phyloP scores from a whole-genome alignment of 2,888 invertebrate genomes.

The Acanthopleura granulata region DNA sequence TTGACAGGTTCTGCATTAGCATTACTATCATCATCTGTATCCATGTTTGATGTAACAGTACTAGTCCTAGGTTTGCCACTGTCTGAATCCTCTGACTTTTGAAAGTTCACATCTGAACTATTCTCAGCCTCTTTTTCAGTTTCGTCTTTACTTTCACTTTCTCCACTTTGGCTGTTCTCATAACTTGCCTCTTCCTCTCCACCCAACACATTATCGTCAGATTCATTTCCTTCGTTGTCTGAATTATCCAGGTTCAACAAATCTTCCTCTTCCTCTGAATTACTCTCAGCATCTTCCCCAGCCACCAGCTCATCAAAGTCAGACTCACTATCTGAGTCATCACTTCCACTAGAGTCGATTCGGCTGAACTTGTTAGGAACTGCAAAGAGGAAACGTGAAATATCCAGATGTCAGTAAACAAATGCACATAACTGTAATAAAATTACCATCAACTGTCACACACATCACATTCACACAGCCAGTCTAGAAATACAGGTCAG shows the following conservation, averaged over 20 bases:
- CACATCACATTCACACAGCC: too few species aligned
- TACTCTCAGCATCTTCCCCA: background rate
- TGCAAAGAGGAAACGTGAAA: constrained; percentile 28
- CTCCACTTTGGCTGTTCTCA: background rate
- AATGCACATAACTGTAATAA: too few species aligned
- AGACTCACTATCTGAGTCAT: constrained; percentile 42
- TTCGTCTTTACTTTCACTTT: constrained; percentile 4
- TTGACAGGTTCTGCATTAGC: too few species aligned
- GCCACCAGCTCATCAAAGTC: background rate
- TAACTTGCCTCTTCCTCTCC: background rate
- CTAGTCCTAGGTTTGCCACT: background rate
- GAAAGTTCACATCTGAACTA: background rate
- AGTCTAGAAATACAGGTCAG: too few species aligned
- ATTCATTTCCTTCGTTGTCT: background rate
- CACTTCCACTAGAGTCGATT: constrained; percentile 43
- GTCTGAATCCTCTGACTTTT: background rate
- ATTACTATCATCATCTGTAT: background rate
- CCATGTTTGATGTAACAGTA: background rate
- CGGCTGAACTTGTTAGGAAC: constrained; percentile 55
- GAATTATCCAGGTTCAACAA: background rate
- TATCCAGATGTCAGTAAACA: background rate
- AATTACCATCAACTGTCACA: too few species aligned
- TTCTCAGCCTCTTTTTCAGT: background rate
- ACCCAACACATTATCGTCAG: background rate
- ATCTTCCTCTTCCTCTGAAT: background rate